Conservation (phyloP, 2,113 vertebrate genomes). For the Gallinago media region DNA sequence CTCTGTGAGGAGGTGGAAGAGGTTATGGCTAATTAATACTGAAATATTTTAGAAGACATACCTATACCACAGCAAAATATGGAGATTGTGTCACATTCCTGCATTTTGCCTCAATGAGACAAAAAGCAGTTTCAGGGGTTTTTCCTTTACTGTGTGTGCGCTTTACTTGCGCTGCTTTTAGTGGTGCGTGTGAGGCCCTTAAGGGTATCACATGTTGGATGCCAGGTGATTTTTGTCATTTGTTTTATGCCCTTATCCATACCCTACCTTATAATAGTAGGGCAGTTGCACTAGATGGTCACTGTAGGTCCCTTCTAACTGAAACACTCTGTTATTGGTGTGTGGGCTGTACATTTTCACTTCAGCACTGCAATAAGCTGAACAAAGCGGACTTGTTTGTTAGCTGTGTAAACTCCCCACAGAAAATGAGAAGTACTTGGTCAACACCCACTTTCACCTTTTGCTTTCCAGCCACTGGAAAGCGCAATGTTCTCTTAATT, state of each 20-base stretch:
- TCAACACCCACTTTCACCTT: neutral
- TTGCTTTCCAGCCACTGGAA: neutral
- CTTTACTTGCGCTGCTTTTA: neutral
- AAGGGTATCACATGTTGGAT: neutral
- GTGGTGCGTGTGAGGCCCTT: neutral
- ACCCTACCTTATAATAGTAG: neutral
- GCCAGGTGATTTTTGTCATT: neutral
- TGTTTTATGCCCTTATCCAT: neutral
- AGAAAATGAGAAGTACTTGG: neutral
- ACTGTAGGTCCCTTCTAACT: neutral
- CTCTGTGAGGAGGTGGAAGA: neutral
- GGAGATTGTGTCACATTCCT: rapidly evolving
- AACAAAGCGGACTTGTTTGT: neutral
- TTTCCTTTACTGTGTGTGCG: neutral
- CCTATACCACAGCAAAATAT: neutral
- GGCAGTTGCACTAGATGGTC: neutral
- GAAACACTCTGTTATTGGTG: neutral
- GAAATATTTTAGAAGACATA: neutral
- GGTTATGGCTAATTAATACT: neutral
- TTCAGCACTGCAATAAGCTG: neutral
- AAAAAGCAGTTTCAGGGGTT: neutral
- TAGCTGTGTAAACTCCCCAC: neutral
- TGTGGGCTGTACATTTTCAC: neutral
- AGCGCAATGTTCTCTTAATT: neutral
- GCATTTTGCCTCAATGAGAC: neutral